Percentiles rank a stretch among this genome's conserved stretches.
These are phyloP conservation scores for human DNA, from an alignment of 2,113 vertebrate genomes.

Conservation along the genomic window GRCh38 chr6:28656501-28657000, in stretches of 20 bases:
- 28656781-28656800: not conserved
- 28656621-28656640: not conserved
- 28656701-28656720: not conserved
- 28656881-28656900: not conserved
- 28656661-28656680: not conserved
- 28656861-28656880: not conserved
- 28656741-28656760: not conserved
- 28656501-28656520: not conserved
- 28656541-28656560: not conserved
- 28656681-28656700: not conserved
- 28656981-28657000: not conserved
- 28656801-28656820: not conserved
- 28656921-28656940: not conserved
- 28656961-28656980: not conserved
- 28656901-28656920: not conserved
- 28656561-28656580: not conserved
- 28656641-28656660: not conserved
- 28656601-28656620: not conserved
- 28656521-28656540: not conserved
- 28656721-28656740: not conserved
- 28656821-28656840: not conserved
- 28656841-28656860: not conserved
- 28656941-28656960: not conserved
- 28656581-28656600: not conserved
- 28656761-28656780: not conserved